A percentile compares a stretch with the other conserved stretches of the same genome.
Evolutionary conservation across 2,797 vertebrate species (phyloP).

Genomic region (Falco novaeseelandiae): DNA sequence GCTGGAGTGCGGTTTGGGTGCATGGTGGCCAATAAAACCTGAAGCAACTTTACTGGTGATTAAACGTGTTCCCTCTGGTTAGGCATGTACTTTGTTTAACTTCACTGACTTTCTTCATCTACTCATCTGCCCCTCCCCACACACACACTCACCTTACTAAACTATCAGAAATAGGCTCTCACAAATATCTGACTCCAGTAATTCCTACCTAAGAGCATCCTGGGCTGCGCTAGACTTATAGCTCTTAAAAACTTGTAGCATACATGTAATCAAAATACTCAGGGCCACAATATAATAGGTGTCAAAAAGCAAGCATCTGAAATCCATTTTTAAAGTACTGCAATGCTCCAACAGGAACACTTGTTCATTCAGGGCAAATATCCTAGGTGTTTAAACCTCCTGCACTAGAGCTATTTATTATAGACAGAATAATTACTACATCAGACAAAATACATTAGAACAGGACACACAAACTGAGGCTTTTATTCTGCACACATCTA

Average conservation of each 20-base stretch:
- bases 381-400: background rate
- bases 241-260: background rate
- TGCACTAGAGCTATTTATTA: background rate
- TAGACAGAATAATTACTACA: background rate
- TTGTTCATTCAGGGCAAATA: background rate
- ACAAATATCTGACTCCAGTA: background rate
- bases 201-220: background rate
- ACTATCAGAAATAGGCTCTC: background rate
- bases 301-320: background rate
- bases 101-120: background rate
- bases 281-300: background rate
- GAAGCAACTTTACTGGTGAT: background rate
- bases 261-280: background rate
- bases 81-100: background rate
- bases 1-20: background rate
- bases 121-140: background rate
- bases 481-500: background rate
- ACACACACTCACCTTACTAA: background rate
- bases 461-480: background rate
- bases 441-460: background rate
- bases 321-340: background rate
- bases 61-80: background rate
- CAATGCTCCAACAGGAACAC: background rate
- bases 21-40: conserved; percentile 4
- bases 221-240: background rate